phyloP scores from a whole-genome alignment of 2,113 vertebrate species.

The Aspiorhynchus laticeps region DNA sequence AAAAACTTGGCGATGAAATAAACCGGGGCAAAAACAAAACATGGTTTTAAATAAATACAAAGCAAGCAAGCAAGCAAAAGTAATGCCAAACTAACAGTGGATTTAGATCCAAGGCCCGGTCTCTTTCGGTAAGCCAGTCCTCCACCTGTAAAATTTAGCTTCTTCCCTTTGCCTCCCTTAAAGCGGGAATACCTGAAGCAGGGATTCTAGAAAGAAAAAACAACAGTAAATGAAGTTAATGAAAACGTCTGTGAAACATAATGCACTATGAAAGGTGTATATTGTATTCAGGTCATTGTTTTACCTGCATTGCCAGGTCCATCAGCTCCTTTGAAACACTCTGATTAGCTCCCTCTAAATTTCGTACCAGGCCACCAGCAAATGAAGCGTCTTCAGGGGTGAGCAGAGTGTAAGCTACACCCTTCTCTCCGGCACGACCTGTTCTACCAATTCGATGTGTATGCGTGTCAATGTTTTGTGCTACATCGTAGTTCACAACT shows the following conservation, averaged over 20 bases:
- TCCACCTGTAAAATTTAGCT: slow-evolving; percentile 93
- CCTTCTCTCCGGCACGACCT: slow-evolving; percentile 94
- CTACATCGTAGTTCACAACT: slow-evolving; percentile 96
- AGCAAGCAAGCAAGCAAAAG: neutral
- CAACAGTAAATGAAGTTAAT: neutral
- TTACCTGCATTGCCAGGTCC: slow-evolving; percentile 97
- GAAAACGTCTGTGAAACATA: neutral
- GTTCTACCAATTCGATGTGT: slow-evolving; percentile 96
- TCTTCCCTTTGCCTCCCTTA: slow-evolving; percentile 96
- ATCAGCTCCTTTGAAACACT: slow-evolving; percentile 92
- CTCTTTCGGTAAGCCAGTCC: slow-evolving; percentile 94
- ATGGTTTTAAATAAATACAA: neutral
- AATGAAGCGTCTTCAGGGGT: slow-evolving; percentile 95
- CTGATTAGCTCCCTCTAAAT: slow-evolving; percentile 98
- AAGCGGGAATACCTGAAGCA: slow-evolving; percentile 99
- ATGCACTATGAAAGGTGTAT: neutral
- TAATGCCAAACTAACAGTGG: slow-evolving; percentile 80
- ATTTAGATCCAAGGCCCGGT: slow-evolving; percentile 92
- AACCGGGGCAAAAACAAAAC: too few species aligned
- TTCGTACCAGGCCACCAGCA: slow-evolving; percentile 95
- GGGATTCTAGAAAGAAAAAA: slow-evolving; percentile 80
- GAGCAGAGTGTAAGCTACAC: slow-evolving; percentile 91
- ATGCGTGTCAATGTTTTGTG: slow-evolving; percentile 96
- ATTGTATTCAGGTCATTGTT: neutral
- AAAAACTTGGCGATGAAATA: too few species aligned